phyloP scores from a whole-genome alignment of 2,113 vertebrate genomes.

The Laticauda laticaudata region DNA sequence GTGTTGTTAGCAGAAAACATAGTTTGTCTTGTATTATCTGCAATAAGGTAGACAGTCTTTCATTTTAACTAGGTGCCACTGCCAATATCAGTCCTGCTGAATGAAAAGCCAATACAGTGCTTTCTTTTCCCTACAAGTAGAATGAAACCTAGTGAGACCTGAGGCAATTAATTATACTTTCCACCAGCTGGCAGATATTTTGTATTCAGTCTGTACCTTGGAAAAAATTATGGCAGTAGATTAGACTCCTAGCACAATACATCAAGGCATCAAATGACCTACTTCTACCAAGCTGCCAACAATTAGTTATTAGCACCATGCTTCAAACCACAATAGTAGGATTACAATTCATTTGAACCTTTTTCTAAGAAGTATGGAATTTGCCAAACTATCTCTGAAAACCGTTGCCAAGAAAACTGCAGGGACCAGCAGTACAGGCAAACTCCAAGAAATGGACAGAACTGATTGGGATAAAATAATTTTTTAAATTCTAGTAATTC shows the following conservation, averaged over 20 bases:
- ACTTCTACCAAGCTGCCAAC: constrained; percentile 10
- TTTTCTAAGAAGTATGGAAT: constrained; percentile 1
- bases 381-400: background rate
- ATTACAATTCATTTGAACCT: constrained; percentile 16
- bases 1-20: constrained; percentile 59
- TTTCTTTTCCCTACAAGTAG: constrained; percentile 56
- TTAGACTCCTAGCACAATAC: background rate
- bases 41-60: constrained; percentile 64
- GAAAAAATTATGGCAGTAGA: constrained; percentile 16
- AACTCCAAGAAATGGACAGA: background rate
- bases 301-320: background rate
- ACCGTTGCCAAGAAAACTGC: background rate
- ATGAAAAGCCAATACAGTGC: constrained; percentile 45
- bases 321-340: background rate
- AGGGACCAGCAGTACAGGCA: background rate
- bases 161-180: constrained; percentile 38
- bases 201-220: background rate
- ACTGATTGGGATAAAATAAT: background rate
- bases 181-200: background rate
- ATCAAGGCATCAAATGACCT: constrained; percentile 2
- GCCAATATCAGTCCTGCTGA: constrained; percentile 56
- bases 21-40: constrained; percentile 62
- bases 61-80: constrained; percentile 69
- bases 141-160: constrained; percentile 25
- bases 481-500: background rate